Evolutionary conservation across 2,797 vertebrate species (phyloP).

Genomic region (Trachops cirrhosus): DNA sequence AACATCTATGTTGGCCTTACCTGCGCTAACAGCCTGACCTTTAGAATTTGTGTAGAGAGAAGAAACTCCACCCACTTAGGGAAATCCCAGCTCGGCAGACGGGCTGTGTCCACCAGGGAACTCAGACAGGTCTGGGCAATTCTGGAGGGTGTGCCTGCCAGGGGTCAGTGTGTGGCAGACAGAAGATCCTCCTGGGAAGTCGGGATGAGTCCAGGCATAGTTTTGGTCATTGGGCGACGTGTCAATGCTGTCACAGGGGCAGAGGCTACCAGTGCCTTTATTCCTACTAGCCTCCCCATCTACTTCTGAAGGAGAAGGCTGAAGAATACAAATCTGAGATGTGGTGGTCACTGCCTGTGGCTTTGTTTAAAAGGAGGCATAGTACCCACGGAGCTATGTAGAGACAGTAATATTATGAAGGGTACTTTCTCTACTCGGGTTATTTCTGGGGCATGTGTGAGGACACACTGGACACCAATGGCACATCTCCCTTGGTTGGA

Average conservation of each 20-base stretch:
- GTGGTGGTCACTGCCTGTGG: not conserved
- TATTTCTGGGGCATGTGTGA: not conserved
- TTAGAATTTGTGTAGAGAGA: not conserved
- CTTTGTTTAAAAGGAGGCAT: not conserved
- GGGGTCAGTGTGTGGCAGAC: not conserved
- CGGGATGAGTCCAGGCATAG: not conserved
- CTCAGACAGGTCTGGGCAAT: not conserved
- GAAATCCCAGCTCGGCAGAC: not conserved
- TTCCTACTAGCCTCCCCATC: too few species aligned
- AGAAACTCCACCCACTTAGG: not conserved
- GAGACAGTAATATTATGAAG: not conserved
- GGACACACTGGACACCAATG: not conserved
- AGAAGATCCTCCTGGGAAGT: not conserved
- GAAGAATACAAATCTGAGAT: not conserved
- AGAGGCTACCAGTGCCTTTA: not conserved
- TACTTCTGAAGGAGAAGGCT: not conserved
- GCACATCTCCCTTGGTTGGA: too few species aligned
- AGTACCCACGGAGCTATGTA: not conserved
- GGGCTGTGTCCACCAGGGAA: not conserved
- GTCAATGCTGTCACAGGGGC: accelerated
- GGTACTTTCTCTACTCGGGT: not conserved
- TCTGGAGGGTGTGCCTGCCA: not conserved
- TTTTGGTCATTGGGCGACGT: accelerated
- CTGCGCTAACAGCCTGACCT: not conserved
- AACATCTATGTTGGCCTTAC: not conserved